Percentiles rank a stretch among this genome's conserved stretches.
Conservation (phyloP, 2,113 vertebrate species). For the Malurus melanocephalus region DNA sequence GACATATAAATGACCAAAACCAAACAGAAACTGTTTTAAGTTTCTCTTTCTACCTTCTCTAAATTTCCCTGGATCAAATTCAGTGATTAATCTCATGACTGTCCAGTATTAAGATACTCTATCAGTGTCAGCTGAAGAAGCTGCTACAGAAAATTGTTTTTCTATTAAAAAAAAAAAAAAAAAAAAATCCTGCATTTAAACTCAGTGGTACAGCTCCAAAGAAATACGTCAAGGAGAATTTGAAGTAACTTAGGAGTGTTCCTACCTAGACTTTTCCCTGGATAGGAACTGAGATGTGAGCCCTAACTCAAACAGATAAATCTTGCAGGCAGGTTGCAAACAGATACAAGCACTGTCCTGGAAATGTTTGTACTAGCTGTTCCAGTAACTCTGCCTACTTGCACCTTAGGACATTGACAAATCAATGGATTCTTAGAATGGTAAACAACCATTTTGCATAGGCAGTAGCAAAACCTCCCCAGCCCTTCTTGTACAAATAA, state of each 20-base stretch:
- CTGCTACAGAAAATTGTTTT: neutral
- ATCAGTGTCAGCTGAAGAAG: neutral
- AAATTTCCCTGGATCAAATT: neutral
- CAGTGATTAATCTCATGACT: neutral
- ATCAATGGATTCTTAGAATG: neutral
- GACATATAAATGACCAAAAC: neutral
- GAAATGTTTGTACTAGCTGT: neutral
- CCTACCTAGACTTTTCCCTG: neutral
- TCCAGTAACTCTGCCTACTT: neutral
- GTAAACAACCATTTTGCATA: neutral
- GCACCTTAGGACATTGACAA: neutral
- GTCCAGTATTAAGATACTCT: accelerated
- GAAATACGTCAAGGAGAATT: neutral
- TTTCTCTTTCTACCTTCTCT: neutral
- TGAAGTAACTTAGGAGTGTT: neutral
- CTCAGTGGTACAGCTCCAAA: neutral
- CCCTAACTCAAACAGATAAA: neutral
- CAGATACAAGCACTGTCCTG: neutral
- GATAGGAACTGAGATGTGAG: neutral
- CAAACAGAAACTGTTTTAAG: neutral
- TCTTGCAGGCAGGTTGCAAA: neutral
- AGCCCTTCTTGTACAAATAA: neutral
- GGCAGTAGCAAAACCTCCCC: neutral
- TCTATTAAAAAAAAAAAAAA: neutral
- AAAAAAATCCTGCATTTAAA: accelerated